phyloP scores from a whole-genome alignment of 2,888 invertebrate species.

The Himalopsyche kuldschensis region DNA sequence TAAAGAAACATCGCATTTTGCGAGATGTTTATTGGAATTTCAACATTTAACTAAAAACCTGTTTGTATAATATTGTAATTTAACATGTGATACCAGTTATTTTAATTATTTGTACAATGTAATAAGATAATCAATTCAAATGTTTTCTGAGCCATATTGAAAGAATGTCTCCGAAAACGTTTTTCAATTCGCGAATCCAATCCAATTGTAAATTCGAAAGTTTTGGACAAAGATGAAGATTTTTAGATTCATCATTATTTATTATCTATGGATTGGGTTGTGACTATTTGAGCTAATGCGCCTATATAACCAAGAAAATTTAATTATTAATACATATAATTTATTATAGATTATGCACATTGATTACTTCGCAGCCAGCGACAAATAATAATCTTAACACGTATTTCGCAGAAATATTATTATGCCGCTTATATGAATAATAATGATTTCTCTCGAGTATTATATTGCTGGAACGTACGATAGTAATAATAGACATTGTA shows the following conservation, averaged over 20 bases:
- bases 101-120: constrained; percentile 22
- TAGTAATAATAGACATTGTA: too few species aligned
- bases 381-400: too few species aligned
- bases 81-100: constrained; percentile 30
- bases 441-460: too few species aligned
- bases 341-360: too few species aligned
- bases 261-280: background rate
- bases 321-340: too few species aligned
- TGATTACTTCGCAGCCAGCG: too few species aligned
- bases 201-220: background rate
- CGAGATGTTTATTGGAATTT: constrained; percentile 28
- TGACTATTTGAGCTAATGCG: too few species aligned
- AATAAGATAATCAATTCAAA: background rate
- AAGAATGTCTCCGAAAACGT: background rate
- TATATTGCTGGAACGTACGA: too few species aligned
- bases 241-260: background rate
- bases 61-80: constrained; percentile 23
- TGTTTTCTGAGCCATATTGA: background rate
- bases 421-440: too few species aligned
- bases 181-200: background rate
- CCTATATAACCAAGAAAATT: too few species aligned
- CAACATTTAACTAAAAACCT: constrained; percentile 34
- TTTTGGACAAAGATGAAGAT: background rate
- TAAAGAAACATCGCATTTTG: constrained; percentile 30
- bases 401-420: too few species aligned